phyloP scores from a whole-genome alignment of 2,113 vertebrate genomes.

The Pomatostomus ruficeps region DNA sequence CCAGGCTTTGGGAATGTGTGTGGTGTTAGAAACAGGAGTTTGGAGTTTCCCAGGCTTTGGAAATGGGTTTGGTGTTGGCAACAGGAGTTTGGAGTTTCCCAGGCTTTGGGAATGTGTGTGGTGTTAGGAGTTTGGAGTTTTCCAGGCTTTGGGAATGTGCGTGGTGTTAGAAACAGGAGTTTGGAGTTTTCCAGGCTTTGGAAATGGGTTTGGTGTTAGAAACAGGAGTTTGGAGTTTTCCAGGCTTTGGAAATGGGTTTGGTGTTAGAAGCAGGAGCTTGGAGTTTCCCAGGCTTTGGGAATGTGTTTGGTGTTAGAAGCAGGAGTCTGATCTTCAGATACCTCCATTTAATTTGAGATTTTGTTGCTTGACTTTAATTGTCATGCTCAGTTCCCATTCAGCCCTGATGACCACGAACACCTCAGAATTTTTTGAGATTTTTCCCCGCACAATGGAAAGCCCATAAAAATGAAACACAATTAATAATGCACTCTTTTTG shows the following conservation, averaged over 20 bases:
- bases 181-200: too few relatives aligned
- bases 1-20: too few relatives aligned
- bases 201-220: neutral
- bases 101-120: too few relatives aligned
- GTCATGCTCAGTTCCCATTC: neutral
- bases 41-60: neutral
- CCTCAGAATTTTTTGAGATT: neutral
- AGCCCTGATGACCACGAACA: accelerated
- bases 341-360: neutral
- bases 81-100: neutral
- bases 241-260: neutral
- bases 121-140: too few relatives aligned
- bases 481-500: neutral
- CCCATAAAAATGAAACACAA: neutral
- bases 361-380: neutral
- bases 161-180: too few relatives aligned
- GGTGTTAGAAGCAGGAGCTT: neutral
- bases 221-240: neutral
- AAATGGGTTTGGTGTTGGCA: neutral
- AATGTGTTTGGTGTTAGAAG: neutral
- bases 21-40: too few relatives aligned
- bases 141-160: too few relatives aligned
- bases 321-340: neutral
- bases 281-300: neutral
- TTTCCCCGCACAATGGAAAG: neutral